A percentile compares a stretch with the other conserved stretches of the same genome.
phyloP scores from a whole-genome alignment of 2,888 invertebrate species.

The Drosophila multiciliata region DNA sequence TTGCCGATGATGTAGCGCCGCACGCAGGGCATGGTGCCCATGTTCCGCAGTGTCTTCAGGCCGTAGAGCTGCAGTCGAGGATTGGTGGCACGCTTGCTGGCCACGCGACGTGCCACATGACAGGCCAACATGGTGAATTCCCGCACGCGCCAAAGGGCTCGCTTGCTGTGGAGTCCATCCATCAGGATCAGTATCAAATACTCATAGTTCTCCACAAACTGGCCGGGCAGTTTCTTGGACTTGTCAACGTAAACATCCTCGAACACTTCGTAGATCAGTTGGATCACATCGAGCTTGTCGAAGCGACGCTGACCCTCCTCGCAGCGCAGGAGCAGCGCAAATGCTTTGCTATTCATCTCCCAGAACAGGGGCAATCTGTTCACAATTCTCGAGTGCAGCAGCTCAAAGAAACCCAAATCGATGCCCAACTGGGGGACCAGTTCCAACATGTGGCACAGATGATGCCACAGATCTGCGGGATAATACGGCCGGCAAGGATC shows the following conservation, averaged over 20 bases:
- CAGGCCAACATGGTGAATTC: slow-evolving; percentile 78
- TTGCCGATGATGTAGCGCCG: slow-evolving; percentile 78
- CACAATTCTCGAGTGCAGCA: slow-evolving; percentile 69
- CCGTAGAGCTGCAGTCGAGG: slow-evolving; percentile 77
- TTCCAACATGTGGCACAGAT: slow-evolving; percentile 78
- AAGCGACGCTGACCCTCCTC: slow-evolving; percentile 74
- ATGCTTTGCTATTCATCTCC: slow-evolving; percentile 80
- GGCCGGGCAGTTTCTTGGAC: slow-evolving; percentile 6
- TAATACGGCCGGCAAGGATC: slow-evolving; percentile 63
- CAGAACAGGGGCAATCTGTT: slow-evolving; percentile 58
- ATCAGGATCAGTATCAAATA: slow-evolving; percentile 71
- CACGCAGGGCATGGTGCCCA: slow-evolving; percentile 81
- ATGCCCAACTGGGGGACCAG: slow-evolving; percentile 74
- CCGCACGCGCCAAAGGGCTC: slow-evolving; percentile 77
- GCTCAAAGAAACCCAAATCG: slow-evolving; percentile 77
- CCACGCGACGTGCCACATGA: slow-evolving; percentile 65
- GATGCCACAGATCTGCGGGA: slow-evolving; percentile 72
- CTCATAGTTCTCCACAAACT: slow-evolving; percentile 60
- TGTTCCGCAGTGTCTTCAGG: slow-evolving; percentile 76
- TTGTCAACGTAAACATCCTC: slow-evolving; percentile 9
- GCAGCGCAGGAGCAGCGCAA: slow-evolving; percentile 81
- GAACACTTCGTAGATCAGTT: slow-evolving; percentile 70
- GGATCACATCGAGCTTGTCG: slow-evolving; percentile 71
- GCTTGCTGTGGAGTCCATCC: slow-evolving; percentile 75
- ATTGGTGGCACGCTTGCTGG: slow-evolving; percentile 33